A percentile compares a stretch with the other conserved stretches of the same genome.
Conservation (phyloP, 2,797 vertebrate genomes). For the Rhinichthys osculus region DNA sequence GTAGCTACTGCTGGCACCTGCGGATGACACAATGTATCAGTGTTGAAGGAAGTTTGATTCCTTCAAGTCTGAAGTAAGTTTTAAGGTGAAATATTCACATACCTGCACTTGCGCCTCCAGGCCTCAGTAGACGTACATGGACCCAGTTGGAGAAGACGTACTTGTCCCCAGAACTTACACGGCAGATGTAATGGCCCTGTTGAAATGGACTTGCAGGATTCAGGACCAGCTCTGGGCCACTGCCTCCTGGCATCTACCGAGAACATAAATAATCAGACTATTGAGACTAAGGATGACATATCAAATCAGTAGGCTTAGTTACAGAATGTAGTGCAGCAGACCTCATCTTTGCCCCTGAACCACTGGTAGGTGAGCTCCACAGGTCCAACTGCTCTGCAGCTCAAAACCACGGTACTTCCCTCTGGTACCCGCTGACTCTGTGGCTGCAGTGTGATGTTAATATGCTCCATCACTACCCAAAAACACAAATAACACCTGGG, state of each 20-base stretch:
- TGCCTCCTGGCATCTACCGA: slow-evolving; percentile 76
- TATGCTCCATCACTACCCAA: slow-evolving; percentile 66
- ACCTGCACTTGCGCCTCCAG: slow-evolving; percentile 73
- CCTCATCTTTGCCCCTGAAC: slow-evolving; percentile 86
- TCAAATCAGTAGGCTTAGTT: neutral
- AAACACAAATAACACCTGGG: slow-evolving; percentile 18
- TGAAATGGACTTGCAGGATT: slow-evolving; percentile 53
- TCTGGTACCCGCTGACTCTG: slow-evolving; percentile 70
- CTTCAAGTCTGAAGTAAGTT: neutral
- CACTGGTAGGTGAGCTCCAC: slow-evolving; percentile 83
- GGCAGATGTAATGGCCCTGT: slow-evolving; percentile 82
- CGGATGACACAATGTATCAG: neutral
- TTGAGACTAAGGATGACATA: neutral
- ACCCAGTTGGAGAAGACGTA: slow-evolving; percentile 84
- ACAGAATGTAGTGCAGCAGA: slow-evolving; percentile 54
- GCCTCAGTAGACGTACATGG: slow-evolving; percentile 67
- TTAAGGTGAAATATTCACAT: slow-evolving; percentile 18
- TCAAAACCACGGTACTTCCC: slow-evolving; percentile 74
- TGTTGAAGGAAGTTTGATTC: neutral
- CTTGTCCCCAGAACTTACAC: slow-evolving; percentile 77
- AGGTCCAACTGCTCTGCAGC: slow-evolving; percentile 76
- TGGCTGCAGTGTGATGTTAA: slow-evolving; percentile 78
- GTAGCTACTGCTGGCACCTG: slow-evolving; percentile 69
- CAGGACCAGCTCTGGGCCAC: slow-evolving; percentile 75
- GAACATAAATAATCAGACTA: slow-evolving; percentile 2